Conservation (phyloP, 2,888 invertebrate species). For the Philaethria dido region DNA sequence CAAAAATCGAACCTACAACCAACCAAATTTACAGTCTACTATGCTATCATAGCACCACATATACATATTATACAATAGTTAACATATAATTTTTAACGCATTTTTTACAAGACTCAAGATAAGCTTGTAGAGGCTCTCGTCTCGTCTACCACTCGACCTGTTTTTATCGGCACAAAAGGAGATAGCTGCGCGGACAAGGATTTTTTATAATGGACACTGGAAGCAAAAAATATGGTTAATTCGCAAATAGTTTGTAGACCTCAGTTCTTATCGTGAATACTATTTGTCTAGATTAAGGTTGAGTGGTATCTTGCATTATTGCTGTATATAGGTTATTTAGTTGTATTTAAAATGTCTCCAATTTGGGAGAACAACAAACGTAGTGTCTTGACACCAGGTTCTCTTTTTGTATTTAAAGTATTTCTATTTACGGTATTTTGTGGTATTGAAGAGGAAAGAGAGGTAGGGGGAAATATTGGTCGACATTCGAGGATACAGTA, state of each 20-base stretch:
- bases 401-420: too few relatives aligned
- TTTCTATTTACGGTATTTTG: too few relatives aligned
- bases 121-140: constrained; percentile 29
- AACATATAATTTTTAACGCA: constrained; percentile 22
- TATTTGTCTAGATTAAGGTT: not conserved
- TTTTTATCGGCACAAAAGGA: constrained; percentile 35
- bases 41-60: not conserved
- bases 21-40: not conserved
- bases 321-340: not conserved
- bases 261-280: not conserved
- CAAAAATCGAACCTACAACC: not conserved
- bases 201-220: constrained; percentile 35
- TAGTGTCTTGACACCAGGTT: too few relatives aligned
- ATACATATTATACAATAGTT: constrained; percentile 14
- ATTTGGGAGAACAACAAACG: too few relatives aligned
- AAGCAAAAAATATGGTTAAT: not conserved
- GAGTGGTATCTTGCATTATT: not conserved
- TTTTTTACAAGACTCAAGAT: constrained; percentile 25
- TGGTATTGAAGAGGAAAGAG: not conserved
- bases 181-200: constrained; percentile 41
- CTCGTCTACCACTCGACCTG: constrained; percentile 27
- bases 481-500: too few relatives aligned
- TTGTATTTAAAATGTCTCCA: too few relatives aligned
- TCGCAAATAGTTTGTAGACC: constrained; percentile 4
- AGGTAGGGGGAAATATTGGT: too few relatives aligned